Evolutionary conservation across 2,888 invertebrate species (phyloP).

Genomic region (Ptychoptera contaminata): DNA sequence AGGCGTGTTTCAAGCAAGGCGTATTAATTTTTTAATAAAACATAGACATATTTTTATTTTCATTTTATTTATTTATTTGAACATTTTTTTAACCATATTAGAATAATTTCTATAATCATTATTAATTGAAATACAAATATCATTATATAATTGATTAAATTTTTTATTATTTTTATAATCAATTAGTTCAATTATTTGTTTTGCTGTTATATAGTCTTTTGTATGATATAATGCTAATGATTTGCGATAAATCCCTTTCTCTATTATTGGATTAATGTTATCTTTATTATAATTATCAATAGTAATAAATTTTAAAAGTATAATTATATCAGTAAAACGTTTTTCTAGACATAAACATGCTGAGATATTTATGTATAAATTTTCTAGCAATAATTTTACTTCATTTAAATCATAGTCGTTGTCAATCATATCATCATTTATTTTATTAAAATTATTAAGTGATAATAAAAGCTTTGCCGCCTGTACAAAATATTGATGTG

Average conservation of each 20-base stretch:
- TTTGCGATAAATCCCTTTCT: slow-evolving; percentile 36
- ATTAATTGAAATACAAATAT: slow-evolving; percentile 38
- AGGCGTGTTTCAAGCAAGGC: no score
- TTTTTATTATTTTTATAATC: slow-evolving; percentile 48
- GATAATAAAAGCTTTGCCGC: slow-evolving; percentile 58
- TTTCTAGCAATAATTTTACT: slow-evolving; percentile 42
- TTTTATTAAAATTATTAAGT: slow-evolving; percentile 33
- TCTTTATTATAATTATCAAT: slow-evolving; percentile 12
- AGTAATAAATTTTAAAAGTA: slow-evolving; percentile 38
- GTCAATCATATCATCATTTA: slow-evolving; percentile 28
- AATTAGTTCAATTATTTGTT: slow-evolving; percentile 36
- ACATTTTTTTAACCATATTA: slow-evolving; percentile 36
- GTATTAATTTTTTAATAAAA: no score
- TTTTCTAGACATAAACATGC: slow-evolving; percentile 58
- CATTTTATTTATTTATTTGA: slow-evolving; percentile 13
- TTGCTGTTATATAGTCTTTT: slow-evolving; percentile 49
- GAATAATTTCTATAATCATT: slow-evolving; percentile 42
- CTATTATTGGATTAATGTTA: slow-evolving; percentile 20
- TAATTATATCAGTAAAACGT: slow-evolving; percentile 48
- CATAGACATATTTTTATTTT: no score
- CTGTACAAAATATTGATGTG: slow-evolving; percentile 56
- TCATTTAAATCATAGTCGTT: slow-evolving; percentile 25
- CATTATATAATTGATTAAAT: slow-evolving; percentile 41
- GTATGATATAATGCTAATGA: slow-evolving; percentile 36
- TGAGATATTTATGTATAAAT: slow-evolving; percentile 67